Evolutionary conservation across 2,113 vertebrate species (phyloP).

Genomic region (Rostratula benghalensis): DNA sequence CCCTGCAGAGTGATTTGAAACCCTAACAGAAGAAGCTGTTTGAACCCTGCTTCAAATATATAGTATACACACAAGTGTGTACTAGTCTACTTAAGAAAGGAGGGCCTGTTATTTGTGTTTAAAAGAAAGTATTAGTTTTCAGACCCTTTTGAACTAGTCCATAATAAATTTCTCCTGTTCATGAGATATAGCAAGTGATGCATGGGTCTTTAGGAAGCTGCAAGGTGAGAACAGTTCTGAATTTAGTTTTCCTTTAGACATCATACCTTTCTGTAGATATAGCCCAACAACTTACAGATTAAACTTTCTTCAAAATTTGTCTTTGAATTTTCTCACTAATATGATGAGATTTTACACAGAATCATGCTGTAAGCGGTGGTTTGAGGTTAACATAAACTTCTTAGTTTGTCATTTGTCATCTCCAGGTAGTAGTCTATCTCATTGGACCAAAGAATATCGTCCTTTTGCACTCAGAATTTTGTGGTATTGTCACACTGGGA

Average conservation of each 20-base stretch:
- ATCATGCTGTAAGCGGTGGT: neutral
- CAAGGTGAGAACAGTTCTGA: neutral
- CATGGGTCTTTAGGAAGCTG: neutral
- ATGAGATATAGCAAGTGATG: neutral
- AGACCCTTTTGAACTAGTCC: neutral
- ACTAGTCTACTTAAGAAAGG: neutral
- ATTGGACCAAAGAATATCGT: neutral
- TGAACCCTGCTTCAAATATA: neutral
- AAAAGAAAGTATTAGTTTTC: neutral
- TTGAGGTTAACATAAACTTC: neutral
- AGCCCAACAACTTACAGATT: neutral
- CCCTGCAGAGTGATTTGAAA: neutral
- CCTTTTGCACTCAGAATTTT: neutral
- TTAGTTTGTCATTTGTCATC: neutral
- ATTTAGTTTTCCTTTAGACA: neutral
- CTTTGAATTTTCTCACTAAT: neutral
- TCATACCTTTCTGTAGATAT: neutral
- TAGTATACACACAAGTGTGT: neutral
- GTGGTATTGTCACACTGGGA: neutral
- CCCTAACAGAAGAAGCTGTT: neutral
- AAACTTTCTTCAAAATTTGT: neutral
- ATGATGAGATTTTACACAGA: neutral
- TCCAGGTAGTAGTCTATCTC: neutral
- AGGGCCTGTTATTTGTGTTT: neutral
- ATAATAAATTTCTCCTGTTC: neutral